Conservation (phyloP, 2,888 invertebrate species). For the Eledone cirrhosa region DNA sequence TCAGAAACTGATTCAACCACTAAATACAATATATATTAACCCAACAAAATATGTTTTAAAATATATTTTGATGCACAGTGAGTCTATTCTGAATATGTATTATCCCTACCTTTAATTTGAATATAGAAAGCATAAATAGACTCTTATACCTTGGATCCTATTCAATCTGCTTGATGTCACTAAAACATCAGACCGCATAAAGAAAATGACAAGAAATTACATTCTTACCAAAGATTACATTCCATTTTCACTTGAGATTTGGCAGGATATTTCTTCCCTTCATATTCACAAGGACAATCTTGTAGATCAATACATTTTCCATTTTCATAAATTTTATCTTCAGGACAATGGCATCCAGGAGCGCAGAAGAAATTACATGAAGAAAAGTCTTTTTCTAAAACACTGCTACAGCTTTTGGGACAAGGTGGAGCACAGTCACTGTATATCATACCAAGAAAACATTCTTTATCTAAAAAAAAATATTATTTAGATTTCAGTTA, state of each 20-base stretch:
- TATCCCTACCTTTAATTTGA: no score
- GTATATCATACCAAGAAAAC: not conserved
- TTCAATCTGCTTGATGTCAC: not conserved
- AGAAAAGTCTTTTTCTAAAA: not conserved
- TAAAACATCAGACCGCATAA: not conserved
- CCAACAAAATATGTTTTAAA: no score
- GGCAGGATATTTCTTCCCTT: constrained; percentile 4
- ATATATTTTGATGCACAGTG: no score
- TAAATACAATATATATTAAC: no score
- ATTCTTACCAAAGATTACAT: not conserved
- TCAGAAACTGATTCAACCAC: no score
- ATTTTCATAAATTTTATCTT: constrained; percentile 8
- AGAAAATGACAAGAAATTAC: not conserved
- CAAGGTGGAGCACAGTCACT: constrained; percentile 16
- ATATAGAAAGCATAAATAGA: not conserved
- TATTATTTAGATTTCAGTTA: not conserved
- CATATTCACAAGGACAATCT: constrained; percentile 27
- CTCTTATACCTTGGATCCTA: not conserved
- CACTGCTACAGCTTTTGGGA: not conserved
- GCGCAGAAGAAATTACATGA: not conserved
- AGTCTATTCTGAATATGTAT: no score
- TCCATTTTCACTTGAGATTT: constrained; percentile 4
- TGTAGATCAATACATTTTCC: constrained; percentile 10
- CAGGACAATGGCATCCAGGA: constrained; percentile 11
- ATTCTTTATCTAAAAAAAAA: not conserved